Conservation (phyloP, 2,888 invertebrate genomes). For the Eucera pruinosa region DNA sequence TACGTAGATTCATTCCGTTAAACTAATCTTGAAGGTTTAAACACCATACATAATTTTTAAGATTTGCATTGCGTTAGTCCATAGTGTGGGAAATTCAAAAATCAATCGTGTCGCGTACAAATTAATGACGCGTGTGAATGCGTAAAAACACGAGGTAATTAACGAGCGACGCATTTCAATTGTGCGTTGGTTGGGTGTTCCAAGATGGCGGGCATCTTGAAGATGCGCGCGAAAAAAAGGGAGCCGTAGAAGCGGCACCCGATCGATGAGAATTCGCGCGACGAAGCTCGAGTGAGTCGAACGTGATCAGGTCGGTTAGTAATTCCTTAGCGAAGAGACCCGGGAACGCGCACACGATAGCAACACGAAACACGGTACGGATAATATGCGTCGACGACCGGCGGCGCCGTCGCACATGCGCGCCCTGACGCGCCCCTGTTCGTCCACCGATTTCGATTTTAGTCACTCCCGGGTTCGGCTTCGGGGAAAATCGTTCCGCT, state of each 20-base stretch:
- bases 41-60: no score
- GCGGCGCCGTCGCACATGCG: slow-evolving; percentile 82
- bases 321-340: slow-evolving; percentile 57
- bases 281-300: slow-evolving; percentile 62
- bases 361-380: slow-evolving; percentile 71
- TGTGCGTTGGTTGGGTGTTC: background rate
- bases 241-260: slow-evolving; percentile 41
- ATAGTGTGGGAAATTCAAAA: slow-evolving; percentile 5
- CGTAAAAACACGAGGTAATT: background rate
- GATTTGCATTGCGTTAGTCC: background rate
- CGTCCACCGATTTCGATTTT: slow-evolving; percentile 84
- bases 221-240: slow-evolving; percentile 62
- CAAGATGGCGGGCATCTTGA: slow-evolving; percentile 56
- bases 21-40: no score
- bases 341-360: slow-evolving; percentile 70
- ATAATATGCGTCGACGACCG: slow-evolving; percentile 80
- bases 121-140: background rate
- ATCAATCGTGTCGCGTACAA: background rate
- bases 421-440: slow-evolving; percentile 78
- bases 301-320: slow-evolving; percentile 80
- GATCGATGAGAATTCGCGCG: slow-evolving; percentile 70
- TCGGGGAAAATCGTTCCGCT: slow-evolving; percentile 81
- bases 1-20: background rate
- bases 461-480: slow-evolving; percentile 83
- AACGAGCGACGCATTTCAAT: slow-evolving; percentile 11